Percentiles rank a stretch among this genome's conserved stretches.
Evolutionary conservation across 1,140 invertebrate species (phyloP).

Genomic region (Lethrus apterus): DNA sequence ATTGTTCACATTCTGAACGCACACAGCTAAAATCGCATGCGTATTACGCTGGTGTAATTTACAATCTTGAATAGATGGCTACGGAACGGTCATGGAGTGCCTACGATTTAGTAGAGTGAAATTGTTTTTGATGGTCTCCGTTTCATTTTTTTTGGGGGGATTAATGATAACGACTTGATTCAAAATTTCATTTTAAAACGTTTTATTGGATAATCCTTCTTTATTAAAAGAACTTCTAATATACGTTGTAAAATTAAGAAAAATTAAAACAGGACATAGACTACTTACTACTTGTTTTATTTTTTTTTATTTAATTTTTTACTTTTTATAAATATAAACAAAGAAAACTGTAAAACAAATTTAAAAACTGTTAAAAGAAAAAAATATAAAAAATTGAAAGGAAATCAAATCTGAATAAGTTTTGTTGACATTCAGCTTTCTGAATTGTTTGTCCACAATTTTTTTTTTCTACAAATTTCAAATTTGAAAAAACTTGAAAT

Average conservation of each 20-base stretch:
- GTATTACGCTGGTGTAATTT: conserved; percentile 36
- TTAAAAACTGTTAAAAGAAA: no score
- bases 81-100: conserved; percentile 34
- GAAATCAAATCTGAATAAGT: no score
- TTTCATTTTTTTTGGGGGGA: conserved; percentile 14
- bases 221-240: no score
- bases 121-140: conserved; percentile 38
- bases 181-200: background rate
- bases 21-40: conserved; percentile 32
- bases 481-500: no score
- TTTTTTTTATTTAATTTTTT: background rate
- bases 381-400: no score
- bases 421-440: no score
- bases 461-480: no score
- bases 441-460: no score
- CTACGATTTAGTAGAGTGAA: conserved; percentile 30
- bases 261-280: background rate
- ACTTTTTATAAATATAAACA: no score
- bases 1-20: conserved; percentile 26
- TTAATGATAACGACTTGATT: background rate
- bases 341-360: no score
- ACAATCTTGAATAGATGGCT: conserved; percentile 37
- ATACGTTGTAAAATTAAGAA: no score
- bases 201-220: background rate
- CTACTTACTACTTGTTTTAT: background rate